Evolutionary conservation across 2,888 invertebrate species (phyloP), one percentile per base, ranked within the genome.

Genomic region (Scaptomyza tumidula): DNA sequence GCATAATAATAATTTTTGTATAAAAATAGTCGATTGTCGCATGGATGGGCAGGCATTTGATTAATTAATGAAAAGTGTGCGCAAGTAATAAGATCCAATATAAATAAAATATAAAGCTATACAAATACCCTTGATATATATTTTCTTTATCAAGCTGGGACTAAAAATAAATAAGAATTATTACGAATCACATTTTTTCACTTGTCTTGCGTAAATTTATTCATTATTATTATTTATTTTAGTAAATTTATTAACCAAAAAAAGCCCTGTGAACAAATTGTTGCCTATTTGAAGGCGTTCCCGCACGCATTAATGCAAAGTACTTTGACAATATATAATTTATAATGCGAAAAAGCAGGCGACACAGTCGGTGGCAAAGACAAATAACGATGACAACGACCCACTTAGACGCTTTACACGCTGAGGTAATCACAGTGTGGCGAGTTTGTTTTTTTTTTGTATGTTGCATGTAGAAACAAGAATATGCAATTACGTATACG

Each of bases 21-120:
- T 65, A 58, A 73, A 77, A 57, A 78, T 63, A 54, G 58, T 63
- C 52, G 57, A 71, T 86, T 86, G 64, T 70, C 80, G 86, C 80
- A 56, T 80, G 73, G 70, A 48, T 78, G 67, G 64, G 63, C 78
- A 82, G 66, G 68, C 80, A 59, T 50, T 71, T 71, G 71, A 81
- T 78, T 83, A 82, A 83, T 82, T 78, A 86, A 71, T 71, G 77
- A 45, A 65, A 62, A 41, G 44, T 14, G 27, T 53, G 44, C 41
- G 44, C 56, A 16, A 59, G 56, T 37, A 45, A 37, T 10, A 46
- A 14, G 16, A 24, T 2, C 7, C 45, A 49, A 44, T 58, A 16
- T 37, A 49, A 59, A 46, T 46, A 35, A 10, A 41, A 13, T 50
- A 6, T 45, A 10, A 41, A 50, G 11, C 48, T 16, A 29, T 0